phyloP scores from a whole-genome alignment of 1,140 invertebrate species.

The Meloidogyne floridensis region DNA sequence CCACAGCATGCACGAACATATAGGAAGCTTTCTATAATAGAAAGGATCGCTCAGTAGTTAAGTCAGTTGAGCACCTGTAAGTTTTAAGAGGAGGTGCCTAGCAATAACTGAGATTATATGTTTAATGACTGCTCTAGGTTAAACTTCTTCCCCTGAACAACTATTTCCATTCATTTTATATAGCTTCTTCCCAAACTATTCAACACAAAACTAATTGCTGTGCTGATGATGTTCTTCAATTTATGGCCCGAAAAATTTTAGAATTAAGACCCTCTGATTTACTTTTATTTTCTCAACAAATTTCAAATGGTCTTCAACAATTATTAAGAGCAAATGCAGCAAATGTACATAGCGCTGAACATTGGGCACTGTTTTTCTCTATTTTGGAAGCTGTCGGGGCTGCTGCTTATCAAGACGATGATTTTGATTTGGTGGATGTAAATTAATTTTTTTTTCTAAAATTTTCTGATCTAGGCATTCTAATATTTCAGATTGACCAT shows the following conservation, averaged over 20 bases:
- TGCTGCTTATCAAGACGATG: conserved; percentile 72
- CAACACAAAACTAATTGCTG: conserved; percentile 22
- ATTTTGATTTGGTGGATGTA: conserved; percentile 28
- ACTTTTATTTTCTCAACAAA: conserved; percentile 74
- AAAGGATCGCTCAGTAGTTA: no score
- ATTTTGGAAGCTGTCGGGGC: conserved; percentile 89
- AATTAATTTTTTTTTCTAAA: background rate
- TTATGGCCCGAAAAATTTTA: conserved; percentile 30
- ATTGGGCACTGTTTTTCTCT: conserved; percentile 90
- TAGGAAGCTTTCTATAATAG: no score
- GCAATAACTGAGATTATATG: no score
- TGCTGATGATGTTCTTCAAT: conserved; percentile 26
- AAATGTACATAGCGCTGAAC: conserved; percentile 86
- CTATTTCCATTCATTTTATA: background rate
- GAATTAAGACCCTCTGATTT: conserved; percentile 71
- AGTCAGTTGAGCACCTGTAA: no score
- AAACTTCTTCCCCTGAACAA: no score
- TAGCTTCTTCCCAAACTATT: background rate
- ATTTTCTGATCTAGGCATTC: background rate
- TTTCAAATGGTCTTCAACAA: conserved; percentile 85
- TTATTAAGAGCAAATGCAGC: conserved; percentile 88
- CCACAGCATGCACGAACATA: no score
- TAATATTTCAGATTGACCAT: no score
- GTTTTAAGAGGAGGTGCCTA: no score
- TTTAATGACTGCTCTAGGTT: no score